phyloP scores from a whole-genome alignment of 2,113 vertebrate species.

The Tympanuchus pallidicinctus region DNA sequence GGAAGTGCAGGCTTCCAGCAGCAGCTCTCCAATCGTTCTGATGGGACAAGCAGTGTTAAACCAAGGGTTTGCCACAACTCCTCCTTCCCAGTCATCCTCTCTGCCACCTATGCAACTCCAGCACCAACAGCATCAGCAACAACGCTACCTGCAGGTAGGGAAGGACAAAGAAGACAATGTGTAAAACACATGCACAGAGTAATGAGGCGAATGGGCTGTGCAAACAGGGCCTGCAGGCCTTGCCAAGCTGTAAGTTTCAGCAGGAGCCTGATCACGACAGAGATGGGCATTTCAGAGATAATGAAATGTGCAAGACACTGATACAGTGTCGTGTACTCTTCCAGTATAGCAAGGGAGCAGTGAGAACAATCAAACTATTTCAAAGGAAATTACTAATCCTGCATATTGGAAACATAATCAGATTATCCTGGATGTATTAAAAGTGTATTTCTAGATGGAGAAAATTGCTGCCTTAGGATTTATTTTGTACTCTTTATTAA shows the following conservation, averaged over 20 bases:
- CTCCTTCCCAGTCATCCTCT: constrained; percentile 70
- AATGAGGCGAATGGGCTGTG: not conserved
- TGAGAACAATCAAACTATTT: not conserved
- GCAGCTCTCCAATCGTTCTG: constrained; percentile 72
- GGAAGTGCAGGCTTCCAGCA: constrained; percentile 74
- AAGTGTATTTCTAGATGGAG: constrained; percentile 12
- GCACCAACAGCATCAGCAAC: constrained; percentile 74
- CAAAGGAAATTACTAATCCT: constrained; percentile 21
- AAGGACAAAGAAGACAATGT: not conserved
- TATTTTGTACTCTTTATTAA: constrained; percentile 42
- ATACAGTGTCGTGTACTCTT: fast-evolving
- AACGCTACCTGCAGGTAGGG: constrained; percentile 80
- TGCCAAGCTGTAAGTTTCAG: not conserved
- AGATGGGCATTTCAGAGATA: not conserved
- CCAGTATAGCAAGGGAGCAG: not conserved
- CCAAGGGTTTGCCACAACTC: constrained; percentile 72
- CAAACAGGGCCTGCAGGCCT: not conserved
- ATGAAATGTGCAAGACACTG: not conserved
- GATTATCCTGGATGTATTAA: constrained; percentile 39
- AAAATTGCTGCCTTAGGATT: constrained; percentile 47
- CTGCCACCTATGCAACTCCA: constrained; percentile 78
- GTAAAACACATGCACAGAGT: not conserved
- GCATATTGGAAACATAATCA: constrained; percentile 7
- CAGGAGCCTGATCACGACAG: not conserved
- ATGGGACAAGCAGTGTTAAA: constrained; percentile 81